These are phyloP conservation scores for Chrysomallon squamiferum DNA, from an alignment of 1,140 invertebrate genomes.

Conservation along the genomic window DNA sequence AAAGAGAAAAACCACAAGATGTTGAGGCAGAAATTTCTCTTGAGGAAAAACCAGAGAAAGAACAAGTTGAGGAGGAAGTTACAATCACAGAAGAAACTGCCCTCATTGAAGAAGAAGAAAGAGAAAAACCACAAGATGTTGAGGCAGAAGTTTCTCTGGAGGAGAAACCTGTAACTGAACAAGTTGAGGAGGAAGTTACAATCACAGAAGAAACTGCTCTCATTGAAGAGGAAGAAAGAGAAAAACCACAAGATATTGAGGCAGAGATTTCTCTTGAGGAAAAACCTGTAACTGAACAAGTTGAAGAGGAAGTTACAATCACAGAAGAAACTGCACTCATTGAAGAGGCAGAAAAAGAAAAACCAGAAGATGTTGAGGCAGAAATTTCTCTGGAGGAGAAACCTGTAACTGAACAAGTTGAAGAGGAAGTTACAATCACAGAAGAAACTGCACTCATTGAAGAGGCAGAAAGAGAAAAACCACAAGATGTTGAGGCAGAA, in stretches of 20 bases:
- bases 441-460: slow-evolving; percentile 16
- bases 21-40: slow-evolving; percentile 16
- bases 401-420: slow-evolving; percentile 14
- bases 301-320: neutral
- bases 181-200: slow-evolving; percentile 25
- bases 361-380: slow-evolving; percentile 12
- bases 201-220: neutral
- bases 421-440: slow-evolving; percentile 9
- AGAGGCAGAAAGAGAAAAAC: too few species aligned
- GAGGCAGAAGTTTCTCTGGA: slow-evolving; percentile 15
- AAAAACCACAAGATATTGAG: slow-evolving; percentile 3
- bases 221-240: too few species aligned
- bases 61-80: slow-evolving; percentile 15
- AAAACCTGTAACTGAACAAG: neutral
- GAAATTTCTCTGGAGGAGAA: slow-evolving; percentile 20
- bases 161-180: slow-evolving; percentile 7
- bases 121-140: slow-evolving; percentile 20
- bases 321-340: too few species aligned
- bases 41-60: slow-evolving; percentile 12
- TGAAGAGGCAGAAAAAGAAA: slow-evolving; percentile 1
- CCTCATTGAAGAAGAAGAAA: slow-evolving; percentile 16
- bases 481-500: slow-evolving; percentile 11
- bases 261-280: slow-evolving; percentile 2
- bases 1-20: slow-evolving; percentile 18
- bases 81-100: slow-evolving; percentile 13